Conservation (phyloP, 37 sponge, comb jelly and placozoan species). For the Tethya wilhelma region DNA sequence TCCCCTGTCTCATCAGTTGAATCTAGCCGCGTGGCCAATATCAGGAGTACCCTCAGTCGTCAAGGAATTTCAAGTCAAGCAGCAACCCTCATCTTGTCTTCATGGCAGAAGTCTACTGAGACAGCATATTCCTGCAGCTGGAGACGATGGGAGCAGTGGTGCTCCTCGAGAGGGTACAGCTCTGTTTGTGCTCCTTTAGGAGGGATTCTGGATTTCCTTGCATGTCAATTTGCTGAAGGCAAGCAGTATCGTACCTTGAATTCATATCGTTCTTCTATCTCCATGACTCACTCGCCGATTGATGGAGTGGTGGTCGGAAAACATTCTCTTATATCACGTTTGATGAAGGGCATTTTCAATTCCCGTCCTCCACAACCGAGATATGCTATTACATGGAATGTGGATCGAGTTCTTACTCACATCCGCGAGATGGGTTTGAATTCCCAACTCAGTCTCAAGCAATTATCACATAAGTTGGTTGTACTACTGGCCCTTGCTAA, state of each 20-base stretch:
- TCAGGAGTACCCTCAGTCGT: too few relatives aligned
- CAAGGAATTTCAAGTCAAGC: too few relatives aligned
- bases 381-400: constrained; percentile 17
- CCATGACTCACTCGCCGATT: neutral
- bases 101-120: constrained; percentile 17
- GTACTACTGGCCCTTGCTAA: constrained; percentile 1
- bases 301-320: neutral
- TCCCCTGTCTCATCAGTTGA: too few relatives aligned
- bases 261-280: constrained; percentile 9
- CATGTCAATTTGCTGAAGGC: neutral
- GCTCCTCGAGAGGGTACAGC: neutral
- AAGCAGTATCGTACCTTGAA: constrained; percentile 13
- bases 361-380: constrained; percentile 7
- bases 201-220: neutral
- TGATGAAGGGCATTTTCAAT: constrained; percentile 12
- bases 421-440: neutral
- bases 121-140: neutral
- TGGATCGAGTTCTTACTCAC: neutral
- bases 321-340: neutral
- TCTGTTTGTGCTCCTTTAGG: neutral
- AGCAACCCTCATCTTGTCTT: constrained; percentile 9
- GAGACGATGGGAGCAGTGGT: constrained; percentile 1
- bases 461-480: neutral
- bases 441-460: neutral
- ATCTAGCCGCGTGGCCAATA: too few relatives aligned